Evolutionary conservation across 37 sponge, comb jelly and placozoan species (phyloP).

Genomic region (Eunapius fragilis): DNA sequence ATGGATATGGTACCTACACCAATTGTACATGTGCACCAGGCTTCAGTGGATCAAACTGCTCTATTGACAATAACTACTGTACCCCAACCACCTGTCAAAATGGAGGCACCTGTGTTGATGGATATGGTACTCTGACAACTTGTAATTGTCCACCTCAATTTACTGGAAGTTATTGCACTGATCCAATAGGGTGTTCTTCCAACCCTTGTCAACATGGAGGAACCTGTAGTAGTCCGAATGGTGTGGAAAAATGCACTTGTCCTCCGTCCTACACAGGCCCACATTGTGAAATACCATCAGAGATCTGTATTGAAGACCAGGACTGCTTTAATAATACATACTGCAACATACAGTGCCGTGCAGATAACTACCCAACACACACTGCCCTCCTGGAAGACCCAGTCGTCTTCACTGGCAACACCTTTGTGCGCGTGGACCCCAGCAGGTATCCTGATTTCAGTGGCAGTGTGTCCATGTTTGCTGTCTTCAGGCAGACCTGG

Average conservation of each 20-base stretch:
- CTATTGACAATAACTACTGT: too few relatives aligned
- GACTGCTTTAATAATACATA: conserved; percentile 29
- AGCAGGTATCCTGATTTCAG: conserved; percentile 42
- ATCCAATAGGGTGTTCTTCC: conserved; percentile 6
- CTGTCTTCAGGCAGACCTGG: conserved; percentile 56
- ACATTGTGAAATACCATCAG: conserved; percentile 31
- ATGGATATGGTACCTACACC: too few relatives aligned
- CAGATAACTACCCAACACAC: conserved; percentile 52
- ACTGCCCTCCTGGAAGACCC: conserved; percentile 36
- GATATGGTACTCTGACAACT: background rate
- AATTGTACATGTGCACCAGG: too few relatives aligned
- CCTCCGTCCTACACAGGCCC: conserved; percentile 28
- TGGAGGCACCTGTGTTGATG: too few relatives aligned
- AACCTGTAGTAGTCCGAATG: conserved; percentile 36
- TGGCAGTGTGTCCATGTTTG: conserved; percentile 42
- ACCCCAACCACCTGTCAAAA: too few relatives aligned
- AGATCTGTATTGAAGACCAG: background rate
- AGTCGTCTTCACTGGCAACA: conserved; percentile 31
- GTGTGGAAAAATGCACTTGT: conserved; percentile 35
- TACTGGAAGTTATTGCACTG: conserved; percentile 33
- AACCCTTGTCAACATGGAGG: conserved; percentile 61
- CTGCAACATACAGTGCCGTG: conserved; percentile 46
- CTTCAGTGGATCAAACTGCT: too few relatives aligned
- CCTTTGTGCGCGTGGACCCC: conserved; percentile 36
- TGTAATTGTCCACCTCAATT: conserved; percentile 46